Evolutionary conservation across 2,113 vertebrate species (phyloP), one percentile per base, ranked within the genome.

Genomic region (Lota lota): DNA sequence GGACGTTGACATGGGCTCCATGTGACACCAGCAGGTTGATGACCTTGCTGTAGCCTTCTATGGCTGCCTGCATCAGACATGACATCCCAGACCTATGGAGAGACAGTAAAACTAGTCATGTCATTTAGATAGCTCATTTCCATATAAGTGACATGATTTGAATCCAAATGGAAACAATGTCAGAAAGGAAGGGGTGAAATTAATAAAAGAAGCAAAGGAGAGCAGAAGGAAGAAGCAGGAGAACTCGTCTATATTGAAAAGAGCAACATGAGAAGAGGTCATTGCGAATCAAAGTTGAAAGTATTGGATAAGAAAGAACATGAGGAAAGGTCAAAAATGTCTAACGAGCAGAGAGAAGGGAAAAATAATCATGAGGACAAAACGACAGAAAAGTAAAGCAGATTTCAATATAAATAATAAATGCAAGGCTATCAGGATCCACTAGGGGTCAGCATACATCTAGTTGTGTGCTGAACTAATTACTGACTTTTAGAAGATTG

Each of bases 61-160:
- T 89, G 33, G 96, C 93, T 56, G 95, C 94, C 65, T 94, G 88
- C 95, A 97, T 98, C 79, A 98, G 61, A 0, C 94, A 93, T 18
- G 93, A 96, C 92, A 94, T 94, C n/a, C 85, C 80, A 70, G 80
- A 93, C 76, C 97, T 98, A 72, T 56, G 63, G 75, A 70, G 53
- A 56, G 53, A 56, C 3, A n/a, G 14, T 3, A 7, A 5, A n/a
- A 17, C 17, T n/a, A 4, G 28, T 33, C 28, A 2, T 28, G 14
- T 17, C 40, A 47, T 47, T 6, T 33, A 4, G 4, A 47, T 14
- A 47, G 40, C 40, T 12, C 40, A 2, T 10, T 47, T 12, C 40
- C 7, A 33, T 33, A 33, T 6, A 47, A 47, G 11, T 14, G 10
- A 47, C 40, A 47, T 11, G 7, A 47, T 10, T 47, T 12, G 1